These are phyloP conservation scores for Sarcoramphus papa DNA, from an alignment of 2,797 vertebrate genomes.

Conservation along the genomic window DNA sequence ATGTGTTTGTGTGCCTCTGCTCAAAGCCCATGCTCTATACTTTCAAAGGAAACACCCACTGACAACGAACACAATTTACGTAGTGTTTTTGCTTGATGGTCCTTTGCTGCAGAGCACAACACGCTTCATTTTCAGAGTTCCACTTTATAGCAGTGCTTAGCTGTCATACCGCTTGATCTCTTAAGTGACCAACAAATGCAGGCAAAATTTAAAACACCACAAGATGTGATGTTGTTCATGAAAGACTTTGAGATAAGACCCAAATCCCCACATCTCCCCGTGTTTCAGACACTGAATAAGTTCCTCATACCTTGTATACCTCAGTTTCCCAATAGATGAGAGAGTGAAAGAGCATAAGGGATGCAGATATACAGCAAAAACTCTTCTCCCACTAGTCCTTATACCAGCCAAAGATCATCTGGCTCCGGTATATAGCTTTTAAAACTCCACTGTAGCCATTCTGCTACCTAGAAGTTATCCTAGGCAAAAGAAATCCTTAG, in stretches of 20 bases:
- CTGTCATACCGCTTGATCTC: not conserved
- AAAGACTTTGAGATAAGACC: not conserved
- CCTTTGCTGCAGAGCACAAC: not conserved
- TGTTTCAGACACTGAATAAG: not conserved
- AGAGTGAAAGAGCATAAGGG: not conserved
- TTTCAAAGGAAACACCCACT: not conserved
- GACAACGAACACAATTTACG: not conserved
- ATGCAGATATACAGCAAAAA: not conserved
- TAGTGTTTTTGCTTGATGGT: not conserved
- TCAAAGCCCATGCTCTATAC: not conserved
- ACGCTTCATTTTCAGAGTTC: not conserved
- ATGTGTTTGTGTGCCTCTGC: not conserved
- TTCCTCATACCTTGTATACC: not conserved
- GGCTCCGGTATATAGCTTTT: not conserved
- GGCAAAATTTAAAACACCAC: not conserved
- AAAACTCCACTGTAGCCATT: not conserved
- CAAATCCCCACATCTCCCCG: not conserved
- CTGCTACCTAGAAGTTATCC: not conserved
- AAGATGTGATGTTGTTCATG: not conserved
- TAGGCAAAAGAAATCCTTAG: not conserved
- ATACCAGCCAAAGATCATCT: not conserved
- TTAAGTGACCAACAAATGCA: not conserved
- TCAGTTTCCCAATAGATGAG: not conserved
- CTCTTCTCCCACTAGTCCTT: not conserved
- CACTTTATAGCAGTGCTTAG: not conserved